phyloP scores from a whole-genome alignment of 2,888 invertebrate species.

The Lasioglossum figueresi region DNA sequence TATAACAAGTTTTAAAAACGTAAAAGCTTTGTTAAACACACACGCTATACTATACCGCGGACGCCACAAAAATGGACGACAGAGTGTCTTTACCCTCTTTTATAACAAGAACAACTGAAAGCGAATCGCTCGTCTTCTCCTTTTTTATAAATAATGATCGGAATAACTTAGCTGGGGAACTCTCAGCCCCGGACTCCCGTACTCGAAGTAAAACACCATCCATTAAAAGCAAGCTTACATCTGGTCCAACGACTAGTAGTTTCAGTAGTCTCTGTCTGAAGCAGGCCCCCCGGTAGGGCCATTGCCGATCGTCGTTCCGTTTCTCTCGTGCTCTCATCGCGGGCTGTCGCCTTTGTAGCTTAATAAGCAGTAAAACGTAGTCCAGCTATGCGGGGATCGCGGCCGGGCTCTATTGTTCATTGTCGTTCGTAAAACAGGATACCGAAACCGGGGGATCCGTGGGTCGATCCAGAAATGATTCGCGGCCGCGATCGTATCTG shows the following conservation, averaged over 20 bases:
- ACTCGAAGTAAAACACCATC: background rate
- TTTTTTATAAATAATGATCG: too few species aligned
- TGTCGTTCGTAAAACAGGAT: constrained; percentile 33
- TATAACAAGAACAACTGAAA: too few species aligned
- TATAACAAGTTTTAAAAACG: background rate
- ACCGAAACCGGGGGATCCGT: constrained; percentile 51
- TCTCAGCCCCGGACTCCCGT: too few species aligned
- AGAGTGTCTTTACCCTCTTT: too few species aligned
- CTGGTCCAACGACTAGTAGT: background rate
- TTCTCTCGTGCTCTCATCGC: background rate
- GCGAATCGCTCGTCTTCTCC: too few species aligned
- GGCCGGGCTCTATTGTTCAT: constrained; percentile 42
- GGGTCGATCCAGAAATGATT: constrained; percentile 74
- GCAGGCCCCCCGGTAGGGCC: background rate
- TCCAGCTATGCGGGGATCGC: background rate
- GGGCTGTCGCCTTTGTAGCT: constrained; percentile 10
- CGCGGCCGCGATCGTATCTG: constrained; percentile 76
- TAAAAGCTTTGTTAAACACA: too few species aligned
- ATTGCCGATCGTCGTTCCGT: background rate
- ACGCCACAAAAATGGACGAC: too few species aligned
- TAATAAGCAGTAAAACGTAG: constrained; percentile 48
- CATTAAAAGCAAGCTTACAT: background rate
- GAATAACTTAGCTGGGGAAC: too few species aligned
- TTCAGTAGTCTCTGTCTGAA: background rate
- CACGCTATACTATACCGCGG: too few species aligned